Percentiles rank a stretch among this genome's conserved stretches.
phyloP scores from a whole-genome alignment of 2,888 invertebrate genomes.

The Tuberolachnus salignus region DNA sequence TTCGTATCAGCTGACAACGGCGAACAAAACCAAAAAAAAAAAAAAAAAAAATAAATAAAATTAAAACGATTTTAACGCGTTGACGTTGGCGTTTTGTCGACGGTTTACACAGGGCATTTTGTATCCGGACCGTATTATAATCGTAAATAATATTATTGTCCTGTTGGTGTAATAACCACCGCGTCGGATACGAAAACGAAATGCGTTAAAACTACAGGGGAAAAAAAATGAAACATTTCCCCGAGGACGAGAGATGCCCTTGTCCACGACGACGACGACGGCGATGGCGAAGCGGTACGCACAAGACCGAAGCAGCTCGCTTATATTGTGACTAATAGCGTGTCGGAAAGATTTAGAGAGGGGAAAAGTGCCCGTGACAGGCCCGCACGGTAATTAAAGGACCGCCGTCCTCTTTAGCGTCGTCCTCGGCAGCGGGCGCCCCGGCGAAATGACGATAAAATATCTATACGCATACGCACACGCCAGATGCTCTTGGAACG shows the following conservation, averaged over 20 bases:
- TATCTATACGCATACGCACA: conserved; percentile 6
- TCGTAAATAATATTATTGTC: too few relatives aligned
- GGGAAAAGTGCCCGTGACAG: conserved; percentile 48
- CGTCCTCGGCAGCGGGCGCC: not conserved
- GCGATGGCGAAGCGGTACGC: not conserved
- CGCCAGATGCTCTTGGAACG: conserved; percentile 26
- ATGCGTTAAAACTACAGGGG: too few relatives aligned
- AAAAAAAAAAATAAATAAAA: too few relatives aligned
- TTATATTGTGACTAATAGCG: conserved; percentile 48
- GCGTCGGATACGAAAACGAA: too few relatives aligned
- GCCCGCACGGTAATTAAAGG: conserved; percentile 48
- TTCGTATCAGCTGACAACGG: too few relatives aligned
- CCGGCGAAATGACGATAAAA: conserved; percentile 24
- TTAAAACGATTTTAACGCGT: too few relatives aligned
- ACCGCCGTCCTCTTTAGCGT: conserved; percentile 10
- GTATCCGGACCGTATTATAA: too few relatives aligned
- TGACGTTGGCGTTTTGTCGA: too few relatives aligned
- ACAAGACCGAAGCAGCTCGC: not conserved
- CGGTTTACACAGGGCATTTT: too few relatives aligned
- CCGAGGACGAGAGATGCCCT: conserved; percentile 31
- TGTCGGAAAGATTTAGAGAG: conserved; percentile 51
- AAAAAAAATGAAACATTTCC: not conserved
- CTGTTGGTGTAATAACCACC: too few relatives aligned
- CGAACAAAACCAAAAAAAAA: too few relatives aligned
- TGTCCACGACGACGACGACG: not conserved